These are phyloP conservation scores for Pangasius krempfi DNA, from an alignment of 2,797 vertebrate genomes.

Conservation along the genomic window DNA sequence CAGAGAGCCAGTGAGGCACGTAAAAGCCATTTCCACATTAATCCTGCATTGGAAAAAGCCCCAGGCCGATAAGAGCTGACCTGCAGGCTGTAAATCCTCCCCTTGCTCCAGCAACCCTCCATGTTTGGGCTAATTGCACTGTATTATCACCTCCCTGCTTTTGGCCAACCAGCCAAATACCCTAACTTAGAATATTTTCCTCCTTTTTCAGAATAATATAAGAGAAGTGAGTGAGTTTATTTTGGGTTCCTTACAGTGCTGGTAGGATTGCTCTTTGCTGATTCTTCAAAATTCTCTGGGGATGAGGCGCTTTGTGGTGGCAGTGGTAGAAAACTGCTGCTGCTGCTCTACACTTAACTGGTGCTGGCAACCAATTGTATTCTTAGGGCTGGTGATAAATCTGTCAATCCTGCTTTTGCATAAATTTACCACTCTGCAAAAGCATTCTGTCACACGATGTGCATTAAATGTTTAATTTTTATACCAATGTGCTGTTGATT, in stretches of 20 bases:
- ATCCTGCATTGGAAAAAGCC: constrained; percentile 52
- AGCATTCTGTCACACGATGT: constrained; percentile 4
- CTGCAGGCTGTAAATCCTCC: constrained; percentile 59
- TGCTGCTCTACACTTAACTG: constrained; percentile 50
- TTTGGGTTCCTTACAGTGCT: constrained; percentile 47
- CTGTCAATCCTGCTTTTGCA: constrained; percentile 45
- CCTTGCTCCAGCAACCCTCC: constrained; percentile 39
- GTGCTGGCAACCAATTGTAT: constrained; percentile 48
- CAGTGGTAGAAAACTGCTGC: constrained; percentile 58
- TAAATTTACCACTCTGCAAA: constrained; percentile 21
- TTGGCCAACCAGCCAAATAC: constrained; percentile 42
- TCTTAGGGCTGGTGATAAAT: constrained; percentile 47
- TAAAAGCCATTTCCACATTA: constrained; percentile 63
- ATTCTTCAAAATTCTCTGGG: constrained; percentile 45
- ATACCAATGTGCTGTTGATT: background rate
- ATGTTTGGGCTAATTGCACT: constrained; percentile 61
- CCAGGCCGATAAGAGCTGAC: constrained; percentile 58
- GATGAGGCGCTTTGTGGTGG: constrained; percentile 48
- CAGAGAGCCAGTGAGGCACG: constrained; percentile 56
- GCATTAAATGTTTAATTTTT: background rate
- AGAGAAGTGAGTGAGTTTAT: constrained; percentile 33
- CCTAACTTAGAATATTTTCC: constrained; percentile 47
- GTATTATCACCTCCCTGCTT: constrained; percentile 48
- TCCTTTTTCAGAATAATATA: constrained; percentile 29
- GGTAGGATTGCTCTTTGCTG: constrained; percentile 56